Conservation (phyloP, 2,888 invertebrate species). For the Timema cristinae region DNA sequence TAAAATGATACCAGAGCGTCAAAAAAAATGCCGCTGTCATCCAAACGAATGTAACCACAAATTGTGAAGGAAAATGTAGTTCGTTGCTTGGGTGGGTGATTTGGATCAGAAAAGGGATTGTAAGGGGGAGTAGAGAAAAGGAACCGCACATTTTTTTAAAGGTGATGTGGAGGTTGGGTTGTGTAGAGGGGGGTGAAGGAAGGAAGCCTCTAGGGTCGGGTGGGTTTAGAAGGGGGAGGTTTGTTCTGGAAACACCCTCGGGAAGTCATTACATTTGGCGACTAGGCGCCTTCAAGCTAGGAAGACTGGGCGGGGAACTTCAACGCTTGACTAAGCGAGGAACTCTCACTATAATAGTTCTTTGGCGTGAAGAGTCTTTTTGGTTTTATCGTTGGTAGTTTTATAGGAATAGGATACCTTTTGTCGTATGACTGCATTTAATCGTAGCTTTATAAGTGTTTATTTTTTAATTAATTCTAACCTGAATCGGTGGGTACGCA, state of each 20-base stretch:
- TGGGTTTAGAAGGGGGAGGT: not conserved
- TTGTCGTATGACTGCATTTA: too few species aligned
- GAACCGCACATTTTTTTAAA: not conserved
- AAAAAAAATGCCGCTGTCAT: conserved; percentile 15
- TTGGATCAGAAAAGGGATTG: not conserved
- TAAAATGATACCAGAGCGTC: not conserved
- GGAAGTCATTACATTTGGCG: conserved; percentile 6
- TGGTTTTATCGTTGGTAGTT: too few species aligned
- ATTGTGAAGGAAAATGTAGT: conserved; percentile 12
- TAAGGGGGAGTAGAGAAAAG: not conserved
- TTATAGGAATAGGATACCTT: too few species aligned
- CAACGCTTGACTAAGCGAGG: conserved; percentile 8
- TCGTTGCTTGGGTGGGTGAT: conserved; percentile 9
- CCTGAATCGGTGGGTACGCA: too few species aligned
- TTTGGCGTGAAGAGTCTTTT: too few species aligned
- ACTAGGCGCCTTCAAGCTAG: not conserved
- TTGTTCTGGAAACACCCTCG: not conserved
- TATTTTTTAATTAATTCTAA: too few species aligned
- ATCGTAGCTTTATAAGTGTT: too few species aligned
- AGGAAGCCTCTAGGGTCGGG: not conserved
- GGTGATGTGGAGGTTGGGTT: not conserved
- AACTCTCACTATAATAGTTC: not conserved
- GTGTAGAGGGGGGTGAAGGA: not conserved
- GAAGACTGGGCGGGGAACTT: conserved; percentile 1
- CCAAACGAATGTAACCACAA: conserved; percentile 13